A percentile compares a stretch with the other conserved stretches of the same genome.
Evolutionary conservation across 1,140 invertebrate species (phyloP).

Genomic region (Procambarus clarkii): DNA sequence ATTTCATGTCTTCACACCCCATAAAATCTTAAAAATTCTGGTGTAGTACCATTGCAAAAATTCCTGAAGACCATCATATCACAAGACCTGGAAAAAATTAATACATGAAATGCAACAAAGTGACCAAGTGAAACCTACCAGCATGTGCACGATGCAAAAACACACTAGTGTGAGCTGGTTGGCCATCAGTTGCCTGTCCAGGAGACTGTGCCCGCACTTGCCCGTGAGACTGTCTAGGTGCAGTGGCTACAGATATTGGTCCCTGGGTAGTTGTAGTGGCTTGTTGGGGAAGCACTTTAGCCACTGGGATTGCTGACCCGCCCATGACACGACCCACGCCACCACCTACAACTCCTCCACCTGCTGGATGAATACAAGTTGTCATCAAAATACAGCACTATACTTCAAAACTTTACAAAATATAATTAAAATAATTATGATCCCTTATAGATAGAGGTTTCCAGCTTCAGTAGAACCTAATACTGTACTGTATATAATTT

Average conservation of each 20-base stretch:
- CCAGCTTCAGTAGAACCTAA: too few relatives aligned
- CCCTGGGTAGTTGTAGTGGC: conserved; percentile 40
- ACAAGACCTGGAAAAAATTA: too few relatives aligned
- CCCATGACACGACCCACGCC: conserved; percentile 60
- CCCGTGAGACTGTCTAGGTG: conserved; percentile 39
- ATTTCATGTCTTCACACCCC: too few relatives aligned
- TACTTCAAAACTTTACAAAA: too few relatives aligned
- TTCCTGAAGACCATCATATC: too few relatives aligned
- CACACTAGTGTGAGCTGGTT: conserved; percentile 57
- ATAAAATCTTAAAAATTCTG: too few relatives aligned
- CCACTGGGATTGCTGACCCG: conserved; percentile 53
- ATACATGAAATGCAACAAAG: too few relatives aligned
- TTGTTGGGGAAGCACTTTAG: conserved; percentile 64
- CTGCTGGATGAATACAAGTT: too few relatives aligned
- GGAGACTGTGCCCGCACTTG: conserved; percentile 57
- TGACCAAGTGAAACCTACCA: conserved; percentile 10
- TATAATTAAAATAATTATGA: too few relatives aligned
- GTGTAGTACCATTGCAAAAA: too few relatives aligned
- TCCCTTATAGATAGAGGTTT: too few relatives aligned
- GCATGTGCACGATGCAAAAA: conserved; percentile 64
- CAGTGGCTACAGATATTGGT: conserved; percentile 21
- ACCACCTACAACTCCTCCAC: conserved; percentile 10
- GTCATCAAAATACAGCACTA: too few relatives aligned
- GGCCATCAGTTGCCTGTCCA: conserved; percentile 30
- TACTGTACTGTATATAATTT: not conserved